Percentiles rank a stretch among this genome's conserved stretches.
These are phyloP conservation scores for Octodonta nipae DNA, from an alignment of 2,888 invertebrate genomes.

Conservation along the genomic window DNA sequence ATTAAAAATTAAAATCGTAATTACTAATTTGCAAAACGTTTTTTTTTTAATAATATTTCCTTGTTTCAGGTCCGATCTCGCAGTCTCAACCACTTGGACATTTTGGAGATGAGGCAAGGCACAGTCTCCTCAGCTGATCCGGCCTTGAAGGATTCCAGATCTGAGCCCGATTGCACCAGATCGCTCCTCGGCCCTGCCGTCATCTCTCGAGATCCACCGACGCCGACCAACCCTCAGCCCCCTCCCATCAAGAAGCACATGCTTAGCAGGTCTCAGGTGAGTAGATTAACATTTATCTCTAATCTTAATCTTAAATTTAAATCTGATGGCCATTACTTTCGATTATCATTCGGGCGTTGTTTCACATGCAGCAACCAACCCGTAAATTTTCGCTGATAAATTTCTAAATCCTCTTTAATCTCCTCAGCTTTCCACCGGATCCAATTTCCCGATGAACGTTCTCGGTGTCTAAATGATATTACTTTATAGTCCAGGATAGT, in stretches of 20 bases:
- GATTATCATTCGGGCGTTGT: too few relatives aligned
- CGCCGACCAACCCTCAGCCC: constrained; percentile 31
- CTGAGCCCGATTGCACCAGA: constrained; percentile 35
- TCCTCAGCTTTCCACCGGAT: too few relatives aligned
- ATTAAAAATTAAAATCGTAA: too few relatives aligned
- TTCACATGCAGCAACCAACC: too few relatives aligned
- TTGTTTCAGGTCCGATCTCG: constrained; percentile 53
- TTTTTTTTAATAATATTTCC: constrained; percentile 5
- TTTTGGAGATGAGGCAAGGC: constrained; percentile 41
- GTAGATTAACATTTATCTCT: constrained; percentile 11
- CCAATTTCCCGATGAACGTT: too few relatives aligned
- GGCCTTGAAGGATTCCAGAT: constrained; percentile 32
- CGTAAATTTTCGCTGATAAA: too few relatives aligned
- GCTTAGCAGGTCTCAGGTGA: constrained; percentile 46
- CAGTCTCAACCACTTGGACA: constrained; percentile 59
- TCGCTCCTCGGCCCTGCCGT: constrained; percentile 29
- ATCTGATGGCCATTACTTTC: too few relatives aligned
- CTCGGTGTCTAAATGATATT: too few relatives aligned
- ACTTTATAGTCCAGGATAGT: too few relatives aligned
- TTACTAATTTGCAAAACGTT: too few relatives aligned
- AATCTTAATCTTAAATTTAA: too few relatives aligned
- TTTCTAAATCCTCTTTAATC: too few relatives aligned
- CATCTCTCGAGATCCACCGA: constrained; percentile 27
- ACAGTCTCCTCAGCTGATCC: constrained; percentile 22
- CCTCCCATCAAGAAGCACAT: constrained; percentile 38